Percentiles rank a stretch among this genome's conserved stretches.
These are phyloP conservation scores for Chesias legatella DNA, from an alignment of 2,888 invertebrate genomes.

Conservation along the genomic window DNA sequence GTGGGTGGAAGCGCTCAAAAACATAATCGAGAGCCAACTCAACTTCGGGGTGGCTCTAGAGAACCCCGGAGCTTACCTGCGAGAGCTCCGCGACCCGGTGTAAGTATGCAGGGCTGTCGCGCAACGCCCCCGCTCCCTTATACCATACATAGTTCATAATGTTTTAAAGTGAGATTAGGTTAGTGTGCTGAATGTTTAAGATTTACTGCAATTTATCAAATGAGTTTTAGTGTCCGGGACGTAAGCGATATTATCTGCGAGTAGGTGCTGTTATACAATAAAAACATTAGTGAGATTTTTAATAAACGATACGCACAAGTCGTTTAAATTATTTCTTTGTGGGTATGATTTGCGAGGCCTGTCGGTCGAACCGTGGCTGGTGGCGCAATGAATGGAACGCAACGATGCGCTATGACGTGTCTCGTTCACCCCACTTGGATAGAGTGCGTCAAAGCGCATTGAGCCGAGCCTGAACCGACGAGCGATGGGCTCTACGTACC, in stretches of 20 bases:
- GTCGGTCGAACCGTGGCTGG: too few species aligned
- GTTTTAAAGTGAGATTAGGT: slow-evolving; percentile 18
- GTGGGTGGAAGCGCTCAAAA: slow-evolving; percentile 91
- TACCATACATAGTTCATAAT: slow-evolving; percentile 3
- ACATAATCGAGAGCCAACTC: slow-evolving; percentile 94
- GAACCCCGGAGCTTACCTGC: slow-evolving; percentile 87
- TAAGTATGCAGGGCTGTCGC: slow-evolving; percentile 45
- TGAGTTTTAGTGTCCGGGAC: slow-evolving; percentile 3
- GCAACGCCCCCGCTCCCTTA: not conserved
- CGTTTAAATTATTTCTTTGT: slow-evolving; percentile 11
- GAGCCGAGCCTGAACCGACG: too few species aligned
- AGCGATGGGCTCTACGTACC: not conserved
- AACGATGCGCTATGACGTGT: too few species aligned
- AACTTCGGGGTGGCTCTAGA: slow-evolving; percentile 97
- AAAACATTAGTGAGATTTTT: slow-evolving; percentile 15
- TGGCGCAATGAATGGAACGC: too few species aligned
- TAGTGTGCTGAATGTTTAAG: slow-evolving; percentile 7
- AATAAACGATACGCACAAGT: slow-evolving; percentile 21
- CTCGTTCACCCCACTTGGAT: too few species aligned
- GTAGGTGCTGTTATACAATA: slow-evolving; percentile 16
- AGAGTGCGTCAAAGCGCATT: too few species aligned
- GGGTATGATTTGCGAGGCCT: slow-evolving; percentile 1
- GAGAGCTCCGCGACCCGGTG: slow-evolving; percentile 57
- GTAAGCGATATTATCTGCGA: slow-evolving; percentile 7
- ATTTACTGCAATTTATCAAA: slow-evolving; percentile 1